Evolutionary conservation across 2,888 invertebrate genomes (phyloP).

Genomic region (Bugula neritina): DNA sequence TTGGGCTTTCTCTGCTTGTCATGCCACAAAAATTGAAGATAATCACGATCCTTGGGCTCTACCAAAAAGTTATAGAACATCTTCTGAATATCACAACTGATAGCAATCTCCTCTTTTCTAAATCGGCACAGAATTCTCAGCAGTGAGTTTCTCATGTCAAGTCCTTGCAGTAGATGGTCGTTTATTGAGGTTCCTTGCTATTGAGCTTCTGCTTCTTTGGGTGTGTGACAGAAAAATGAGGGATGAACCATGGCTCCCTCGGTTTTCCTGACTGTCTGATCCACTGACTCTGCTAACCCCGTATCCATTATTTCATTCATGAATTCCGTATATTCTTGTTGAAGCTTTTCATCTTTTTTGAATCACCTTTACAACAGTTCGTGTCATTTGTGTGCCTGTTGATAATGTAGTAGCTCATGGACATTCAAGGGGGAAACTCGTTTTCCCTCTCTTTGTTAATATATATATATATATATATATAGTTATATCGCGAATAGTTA

Average conservation of each 20-base stretch:
- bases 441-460: no score
- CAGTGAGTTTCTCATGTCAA: slow-evolving; percentile 30
- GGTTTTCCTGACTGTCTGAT: not conserved
- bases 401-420: no score
- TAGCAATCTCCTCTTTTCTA: slow-evolving; percentile 29
- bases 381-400: not conserved
- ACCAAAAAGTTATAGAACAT: slow-evolving; percentile 32
- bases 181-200: slow-evolving; percentile 30
- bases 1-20: not conserved
- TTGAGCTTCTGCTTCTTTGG: no score
- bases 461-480: no score
- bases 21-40: slow-evolving; percentile 30
- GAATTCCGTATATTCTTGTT: slow-evolving; percentile 1
- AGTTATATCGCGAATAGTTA: no score
- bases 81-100: slow-evolving; percentile 31
- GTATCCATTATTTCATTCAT: slow-evolving; percentile 25
- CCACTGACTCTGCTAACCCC: slow-evolving; percentile 16
- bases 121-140: slow-evolving; percentile 31
- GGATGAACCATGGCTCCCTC: slow-evolving; percentile 29
- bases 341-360: slow-evolving; percentile 14
- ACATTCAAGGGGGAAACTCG: no score
- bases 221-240: slow-evolving; percentile 29
- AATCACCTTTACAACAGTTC: not conserved
- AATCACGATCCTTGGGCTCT: slow-evolving; percentile 28
- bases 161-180: slow-evolving; percentile 30